phyloP scores from a whole-genome alignment of 2,113 vertebrate genomes.

The Phalacrocorax pelagicus region DNA sequence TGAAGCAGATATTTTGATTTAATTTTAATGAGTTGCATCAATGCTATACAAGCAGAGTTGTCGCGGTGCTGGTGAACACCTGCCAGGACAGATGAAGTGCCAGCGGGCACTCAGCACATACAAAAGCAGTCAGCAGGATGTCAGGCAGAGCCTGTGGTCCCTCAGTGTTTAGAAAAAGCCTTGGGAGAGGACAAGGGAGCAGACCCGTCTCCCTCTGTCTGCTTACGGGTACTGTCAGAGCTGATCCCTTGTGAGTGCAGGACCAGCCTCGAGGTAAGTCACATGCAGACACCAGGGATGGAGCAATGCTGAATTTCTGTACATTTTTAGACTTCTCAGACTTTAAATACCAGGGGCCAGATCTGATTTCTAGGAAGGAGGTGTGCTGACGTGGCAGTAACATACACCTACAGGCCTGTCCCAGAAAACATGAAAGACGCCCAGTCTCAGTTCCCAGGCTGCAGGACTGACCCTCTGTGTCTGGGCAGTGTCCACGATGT shows the following conservation, averaged over 20 bases:
- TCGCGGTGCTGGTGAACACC: background rate
- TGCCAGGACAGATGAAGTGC: background rate
- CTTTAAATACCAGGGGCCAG: background rate
- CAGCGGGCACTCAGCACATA: rapidly evolving
- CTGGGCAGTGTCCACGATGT: background rate
- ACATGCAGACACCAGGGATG: background rate
- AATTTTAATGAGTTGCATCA: conserved; percentile 40
- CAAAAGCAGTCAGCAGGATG: background rate
- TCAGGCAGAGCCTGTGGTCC: background rate
- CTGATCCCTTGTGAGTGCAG: background rate
- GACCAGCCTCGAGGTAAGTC: background rate
- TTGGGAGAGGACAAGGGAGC: background rate
- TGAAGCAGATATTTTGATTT: background rate
- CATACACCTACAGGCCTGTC: background rate
- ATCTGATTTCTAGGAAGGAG: background rate
- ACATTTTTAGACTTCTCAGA: background rate
- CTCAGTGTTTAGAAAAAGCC: background rate
- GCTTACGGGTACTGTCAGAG: background rate
- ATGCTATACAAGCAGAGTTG: conserved; percentile 6
- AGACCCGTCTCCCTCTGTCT: background rate
- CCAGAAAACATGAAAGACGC: background rate
- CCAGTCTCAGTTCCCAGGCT: background rate
- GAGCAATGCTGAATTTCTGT: background rate
- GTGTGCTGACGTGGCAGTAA: background rate
- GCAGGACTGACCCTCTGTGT: rapidly evolving